Conservation (phyloP, 2,888 invertebrate genomes). For the Nephrotoma flavescens region DNA sequence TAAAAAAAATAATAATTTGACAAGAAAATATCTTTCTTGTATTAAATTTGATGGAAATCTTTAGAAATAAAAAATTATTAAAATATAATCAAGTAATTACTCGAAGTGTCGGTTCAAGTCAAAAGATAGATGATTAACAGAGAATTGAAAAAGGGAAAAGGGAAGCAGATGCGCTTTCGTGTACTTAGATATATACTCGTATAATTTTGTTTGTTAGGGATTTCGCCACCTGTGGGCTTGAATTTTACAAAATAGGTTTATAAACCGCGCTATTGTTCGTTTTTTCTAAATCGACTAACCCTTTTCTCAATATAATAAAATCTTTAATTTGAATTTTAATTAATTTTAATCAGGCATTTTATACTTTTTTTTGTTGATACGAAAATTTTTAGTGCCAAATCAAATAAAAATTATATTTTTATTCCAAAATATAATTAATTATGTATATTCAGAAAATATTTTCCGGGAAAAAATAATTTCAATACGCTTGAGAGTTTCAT, state of each 20-base stretch:
- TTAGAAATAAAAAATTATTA: neutral
- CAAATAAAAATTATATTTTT: neutral
- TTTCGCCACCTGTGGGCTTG: neutral
- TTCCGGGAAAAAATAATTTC: neutral
- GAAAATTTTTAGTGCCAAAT: neutral
- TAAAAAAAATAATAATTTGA: neutral
- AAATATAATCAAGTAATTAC: conserved; percentile 1
- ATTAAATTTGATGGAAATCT: conserved; percentile 3
- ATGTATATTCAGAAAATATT: neutral
- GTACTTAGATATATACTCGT: neutral
- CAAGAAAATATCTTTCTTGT: neutral
- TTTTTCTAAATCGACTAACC: neutral
- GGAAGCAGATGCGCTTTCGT: neutral
- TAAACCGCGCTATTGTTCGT: neutral
- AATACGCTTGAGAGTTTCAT: neutral
- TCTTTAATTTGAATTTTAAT: neutral
- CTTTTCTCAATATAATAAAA: neutral
- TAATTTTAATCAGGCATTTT: neutral
- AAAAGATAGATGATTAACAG: neutral
- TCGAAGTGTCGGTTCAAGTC: neutral
- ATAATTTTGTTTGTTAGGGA: neutral
- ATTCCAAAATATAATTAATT: neutral
- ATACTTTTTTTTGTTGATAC: neutral
- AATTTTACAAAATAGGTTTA: neutral
- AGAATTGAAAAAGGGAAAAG: neutral